A percentile compares a stretch with the other conserved stretches of the same genome.
These are phyloP conservation scores for Cottoperca gobio DNA, from an alignment of 2,797 vertebrate genomes.

Conservation along the genomic window DNA sequence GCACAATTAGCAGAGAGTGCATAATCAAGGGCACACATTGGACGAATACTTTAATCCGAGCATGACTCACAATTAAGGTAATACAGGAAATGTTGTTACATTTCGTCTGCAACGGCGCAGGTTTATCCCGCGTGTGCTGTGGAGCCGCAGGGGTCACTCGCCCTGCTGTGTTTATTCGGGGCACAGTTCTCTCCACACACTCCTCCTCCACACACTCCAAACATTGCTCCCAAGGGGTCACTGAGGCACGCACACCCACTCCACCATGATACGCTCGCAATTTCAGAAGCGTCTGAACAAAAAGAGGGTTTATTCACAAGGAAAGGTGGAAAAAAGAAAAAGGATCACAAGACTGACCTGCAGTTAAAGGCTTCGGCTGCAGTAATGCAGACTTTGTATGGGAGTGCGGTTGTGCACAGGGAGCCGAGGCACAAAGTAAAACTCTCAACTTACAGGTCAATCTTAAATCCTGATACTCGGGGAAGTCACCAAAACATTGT, in stretches of 20 bases:
- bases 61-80: conserved; percentile 10
- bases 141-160: conserved; percentile 11
- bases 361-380: conserved; percentile 34
- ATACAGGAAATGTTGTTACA: not conserved
- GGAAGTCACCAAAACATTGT: conserved; percentile 14
- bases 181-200: conserved; percentile 37
- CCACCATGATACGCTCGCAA: conserved; percentile 40
- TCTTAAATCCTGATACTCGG: conserved; percentile 19
- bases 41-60: conserved; percentile 19
- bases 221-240: conserved; percentile 48
- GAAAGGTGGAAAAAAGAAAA: conserved; percentile 9
- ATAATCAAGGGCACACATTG: conserved; percentile 26
- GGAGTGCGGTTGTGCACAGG: not conserved
- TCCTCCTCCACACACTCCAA: conserved; percentile 51
- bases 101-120: not conserved
- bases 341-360: conserved; percentile 43
- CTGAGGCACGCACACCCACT: conserved; percentile 31
- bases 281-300: conserved; percentile 39
- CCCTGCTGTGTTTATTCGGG: conserved; percentile 46
- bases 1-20: conserved; percentile 1
- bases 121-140: not conserved
- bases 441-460: conserved; percentile 31
- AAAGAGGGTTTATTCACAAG: conserved; percentile 53
- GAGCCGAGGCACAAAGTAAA: conserved; percentile 16
- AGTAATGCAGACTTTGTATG: conserved; percentile 26